phyloP scores from a whole-genome alignment of 2,113 vertebrate species.

The Lynx canadensis region DNA sequence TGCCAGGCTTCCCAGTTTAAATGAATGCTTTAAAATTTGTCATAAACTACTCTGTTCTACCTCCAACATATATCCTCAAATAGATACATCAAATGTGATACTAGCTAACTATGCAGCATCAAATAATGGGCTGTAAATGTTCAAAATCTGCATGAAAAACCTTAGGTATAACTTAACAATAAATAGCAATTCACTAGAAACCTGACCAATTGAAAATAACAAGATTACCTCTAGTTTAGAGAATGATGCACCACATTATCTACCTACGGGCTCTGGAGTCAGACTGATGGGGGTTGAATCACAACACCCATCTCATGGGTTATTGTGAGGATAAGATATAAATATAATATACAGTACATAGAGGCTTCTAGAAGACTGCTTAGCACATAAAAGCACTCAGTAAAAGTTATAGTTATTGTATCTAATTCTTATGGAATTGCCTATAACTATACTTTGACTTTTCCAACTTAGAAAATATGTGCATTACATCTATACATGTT shows the following conservation, averaged over 20 bases:
- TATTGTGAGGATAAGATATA: slow-evolving; percentile 1
- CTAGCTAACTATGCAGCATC: background rate
- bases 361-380: background rate
- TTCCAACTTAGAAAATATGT: slow-evolving; percentile 9
- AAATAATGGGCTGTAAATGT: background rate
- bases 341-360: background rate
- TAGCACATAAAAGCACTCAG: background rate
- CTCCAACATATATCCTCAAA: background rate
- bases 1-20: slow-evolving; percentile 16
- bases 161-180: background rate
- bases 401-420: background rate
- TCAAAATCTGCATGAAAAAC: slow-evolving; percentile 13
- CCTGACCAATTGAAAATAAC: slow-evolving; percentile 30
- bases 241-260: background rate
- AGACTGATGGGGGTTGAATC: background rate
- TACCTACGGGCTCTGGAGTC: background rate
- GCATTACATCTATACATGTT: background rate
- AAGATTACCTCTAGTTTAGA: background rate
- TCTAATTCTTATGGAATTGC: slow-evolving; percentile 20
- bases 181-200: background rate
- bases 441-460: background rate
- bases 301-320: background rate
- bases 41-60: slow-evolving; percentile 22
- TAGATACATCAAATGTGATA: background rate
- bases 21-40: slow-evolving; percentile 46